Conservation (phyloP, 1,140 invertebrate species). For the Mactra quadrangularis region DNA sequence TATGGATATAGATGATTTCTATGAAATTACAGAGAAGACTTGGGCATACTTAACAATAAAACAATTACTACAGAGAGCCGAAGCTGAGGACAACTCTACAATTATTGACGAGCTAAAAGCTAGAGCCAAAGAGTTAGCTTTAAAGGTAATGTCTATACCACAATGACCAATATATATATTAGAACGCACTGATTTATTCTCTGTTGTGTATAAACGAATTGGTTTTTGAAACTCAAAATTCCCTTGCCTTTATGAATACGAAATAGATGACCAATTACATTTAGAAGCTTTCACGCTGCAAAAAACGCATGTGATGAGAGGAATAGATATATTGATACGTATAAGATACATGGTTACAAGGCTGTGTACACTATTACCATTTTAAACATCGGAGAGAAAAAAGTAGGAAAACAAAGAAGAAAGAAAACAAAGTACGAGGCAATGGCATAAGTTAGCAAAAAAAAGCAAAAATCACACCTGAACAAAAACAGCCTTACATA, state of each 20-base stretch:
- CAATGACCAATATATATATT: background rate
- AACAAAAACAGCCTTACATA: no score
- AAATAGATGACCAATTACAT: background rate
- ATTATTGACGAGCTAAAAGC: slow-evolving; percentile 60
- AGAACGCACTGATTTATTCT: background rate
- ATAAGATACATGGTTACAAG: background rate
- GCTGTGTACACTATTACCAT: no score
- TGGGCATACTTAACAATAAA: slow-evolving; percentile 90
- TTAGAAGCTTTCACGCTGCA: background rate
- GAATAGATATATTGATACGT: background rate
- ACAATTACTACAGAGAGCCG: slow-evolving; percentile 86
- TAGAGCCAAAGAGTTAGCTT: slow-evolving; percentile 67
- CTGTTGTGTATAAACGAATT: background rate
- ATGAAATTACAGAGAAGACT: slow-evolving; percentile 87
- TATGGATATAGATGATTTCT: slow-evolving; percentile 59
- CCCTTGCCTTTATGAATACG: background rate
- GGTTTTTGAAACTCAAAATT: background rate
- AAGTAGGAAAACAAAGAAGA: no score
- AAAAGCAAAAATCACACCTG: no score
- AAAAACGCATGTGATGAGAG: background rate
- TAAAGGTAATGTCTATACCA: slow-evolving; percentile 72
- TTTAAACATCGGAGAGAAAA: no score
- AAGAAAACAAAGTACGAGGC: no score
- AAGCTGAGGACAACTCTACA: slow-evolving; percentile 28
- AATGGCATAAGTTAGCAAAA: no score